These are phyloP conservation scores for Brenthis daphne DNA, from an alignment of 2,888 invertebrate species.

Conservation along the genomic window DNA sequence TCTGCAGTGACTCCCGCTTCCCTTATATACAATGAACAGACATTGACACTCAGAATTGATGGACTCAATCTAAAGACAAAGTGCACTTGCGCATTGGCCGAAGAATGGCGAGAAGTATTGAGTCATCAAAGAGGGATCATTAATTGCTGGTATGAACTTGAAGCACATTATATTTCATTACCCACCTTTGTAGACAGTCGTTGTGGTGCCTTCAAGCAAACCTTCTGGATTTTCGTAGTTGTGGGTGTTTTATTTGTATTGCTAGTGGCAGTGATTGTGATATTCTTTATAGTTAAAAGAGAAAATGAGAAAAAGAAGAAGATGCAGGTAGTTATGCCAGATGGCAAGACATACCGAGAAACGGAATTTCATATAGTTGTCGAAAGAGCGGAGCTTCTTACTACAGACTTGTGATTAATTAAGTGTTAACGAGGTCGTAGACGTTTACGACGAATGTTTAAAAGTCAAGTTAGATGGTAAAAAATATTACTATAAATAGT, in stretches of 20 bases:
- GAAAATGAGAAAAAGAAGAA: slow-evolving; percentile 82
- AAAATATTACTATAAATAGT: no score
- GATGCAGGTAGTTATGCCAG: slow-evolving; percentile 89
- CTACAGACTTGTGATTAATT: slow-evolving; percentile 86
- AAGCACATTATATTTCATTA: slow-evolving; percentile 63
- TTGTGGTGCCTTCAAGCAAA: slow-evolving; percentile 71
- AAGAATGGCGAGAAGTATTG: slow-evolving; percentile 62
- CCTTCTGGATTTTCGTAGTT: slow-evolving; percentile 74
- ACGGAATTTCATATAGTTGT: slow-evolving; percentile 93
- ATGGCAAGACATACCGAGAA: slow-evolving; percentile 91
- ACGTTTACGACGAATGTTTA: no score
- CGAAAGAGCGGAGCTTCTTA: slow-evolving; percentile 91
- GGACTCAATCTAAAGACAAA: slow-evolving; percentile 82
- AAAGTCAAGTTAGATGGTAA: no score
- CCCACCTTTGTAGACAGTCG: slow-evolving; percentile 68
- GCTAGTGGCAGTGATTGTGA: slow-evolving; percentile 71
- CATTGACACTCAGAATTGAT: slow-evolving; percentile 81
- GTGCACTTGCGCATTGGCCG: slow-evolving; percentile 81
- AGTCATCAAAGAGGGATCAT: slow-evolving; percentile 65
- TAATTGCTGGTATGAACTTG: slow-evolving; percentile 70
- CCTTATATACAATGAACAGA: slow-evolving; percentile 80
- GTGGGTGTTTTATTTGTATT: slow-evolving; percentile 74
- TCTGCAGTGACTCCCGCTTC: slow-evolving; percentile 80
- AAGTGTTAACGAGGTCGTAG: not conserved
- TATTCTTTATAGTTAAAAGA: slow-evolving; percentile 70